phyloP scores from a whole-genome alignment of 92 coral and sea anemone species.

The Porites cylindrica region DNA sequence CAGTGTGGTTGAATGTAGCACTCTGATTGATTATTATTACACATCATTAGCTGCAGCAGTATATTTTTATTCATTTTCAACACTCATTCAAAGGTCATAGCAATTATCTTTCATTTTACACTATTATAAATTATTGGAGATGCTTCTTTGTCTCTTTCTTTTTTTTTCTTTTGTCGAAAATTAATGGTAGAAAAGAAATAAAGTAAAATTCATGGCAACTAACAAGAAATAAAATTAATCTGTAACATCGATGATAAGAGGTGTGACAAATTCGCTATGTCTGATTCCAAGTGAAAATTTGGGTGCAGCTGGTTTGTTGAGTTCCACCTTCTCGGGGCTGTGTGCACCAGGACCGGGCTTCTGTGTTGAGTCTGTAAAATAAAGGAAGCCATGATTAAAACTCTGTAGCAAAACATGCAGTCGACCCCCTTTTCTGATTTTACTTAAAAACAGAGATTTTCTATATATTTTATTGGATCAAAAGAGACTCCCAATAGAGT shows the following conservation, averaged over 20 bases:
- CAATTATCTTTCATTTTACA: not conserved
- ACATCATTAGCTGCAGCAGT: not conserved
- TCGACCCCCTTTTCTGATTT: too few relatives aligned
- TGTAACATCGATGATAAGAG: constrained; percentile 92
- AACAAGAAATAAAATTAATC: constrained; percentile 44
- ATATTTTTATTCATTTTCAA: not conserved
- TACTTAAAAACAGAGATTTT: too few relatives aligned
- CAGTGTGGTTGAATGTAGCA: not conserved
- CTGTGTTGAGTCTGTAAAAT: constrained; percentile 77
- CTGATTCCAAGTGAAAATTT: constrained; percentile 94
- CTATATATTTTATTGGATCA: too few relatives aligned
- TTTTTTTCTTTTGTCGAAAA: not conserved
- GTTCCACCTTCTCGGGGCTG: constrained; percentile 96
- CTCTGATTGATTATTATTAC: not conserved
- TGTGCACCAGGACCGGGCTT: constrained; percentile 99
- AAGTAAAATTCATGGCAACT: not conserved
- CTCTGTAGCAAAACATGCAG: too few relatives aligned
- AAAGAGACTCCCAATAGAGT: too few relatives aligned
- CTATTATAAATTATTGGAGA: not conserved
- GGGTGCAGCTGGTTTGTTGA: constrained; percentile 80
- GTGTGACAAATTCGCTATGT: constrained; percentile 94
- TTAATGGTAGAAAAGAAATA: not conserved
- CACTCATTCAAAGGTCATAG: not conserved
- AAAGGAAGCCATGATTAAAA: not conserved
- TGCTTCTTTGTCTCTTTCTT: too few relatives aligned